Evolutionary conservation across 2,113 vertebrate genomes (phyloP).

Genomic region (Microcebus ravelobensis): DNA sequence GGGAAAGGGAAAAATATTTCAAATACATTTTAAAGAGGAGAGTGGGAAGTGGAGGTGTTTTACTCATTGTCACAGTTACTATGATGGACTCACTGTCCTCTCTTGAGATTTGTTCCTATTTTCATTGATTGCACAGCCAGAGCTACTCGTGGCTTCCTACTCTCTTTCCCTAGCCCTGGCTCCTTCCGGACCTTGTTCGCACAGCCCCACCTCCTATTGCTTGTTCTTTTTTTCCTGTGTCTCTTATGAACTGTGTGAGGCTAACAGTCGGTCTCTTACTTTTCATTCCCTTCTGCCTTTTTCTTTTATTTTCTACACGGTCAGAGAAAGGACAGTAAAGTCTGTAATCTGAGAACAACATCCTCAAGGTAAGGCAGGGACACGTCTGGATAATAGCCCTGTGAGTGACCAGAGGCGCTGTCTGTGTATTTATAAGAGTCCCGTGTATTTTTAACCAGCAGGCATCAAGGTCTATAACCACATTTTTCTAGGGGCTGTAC

Average conservation of each 20-base stretch:
- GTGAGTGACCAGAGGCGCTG: slow-evolving; percentile 41
- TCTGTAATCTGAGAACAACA: slow-evolving; percentile 63
- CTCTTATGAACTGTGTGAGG: neutral
- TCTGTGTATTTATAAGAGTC: slow-evolving; percentile 60
- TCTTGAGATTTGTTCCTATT: slow-evolving; percentile 46
- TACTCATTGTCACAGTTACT: neutral
- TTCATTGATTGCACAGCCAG: neutral
- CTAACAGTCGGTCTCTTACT: neutral
- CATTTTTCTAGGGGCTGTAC: slow-evolving; percentile 68
- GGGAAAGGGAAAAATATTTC: neutral
- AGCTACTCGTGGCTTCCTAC: neutral
- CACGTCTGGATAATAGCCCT: slow-evolving; percentile 19
- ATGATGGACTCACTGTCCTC: neutral
- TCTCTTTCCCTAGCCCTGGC: rapidly evolving
- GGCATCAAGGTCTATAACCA: slow-evolving; percentile 66
- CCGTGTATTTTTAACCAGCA: slow-evolving; percentile 64
- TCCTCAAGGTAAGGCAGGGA: slow-evolving; percentile 21
- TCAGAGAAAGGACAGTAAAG: slow-evolving; percentile 32
- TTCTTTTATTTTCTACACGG: neutral
- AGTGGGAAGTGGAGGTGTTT: neutral
- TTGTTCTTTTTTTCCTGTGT: neutral
- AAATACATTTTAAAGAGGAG: neutral
- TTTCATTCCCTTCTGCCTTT: neutral
- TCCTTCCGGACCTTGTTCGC: neutral
- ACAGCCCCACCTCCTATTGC: neutral